Evolutionary conservation across 2,888 invertebrate species (phyloP).

Genomic region (Dryobotodes eremita): DNA sequence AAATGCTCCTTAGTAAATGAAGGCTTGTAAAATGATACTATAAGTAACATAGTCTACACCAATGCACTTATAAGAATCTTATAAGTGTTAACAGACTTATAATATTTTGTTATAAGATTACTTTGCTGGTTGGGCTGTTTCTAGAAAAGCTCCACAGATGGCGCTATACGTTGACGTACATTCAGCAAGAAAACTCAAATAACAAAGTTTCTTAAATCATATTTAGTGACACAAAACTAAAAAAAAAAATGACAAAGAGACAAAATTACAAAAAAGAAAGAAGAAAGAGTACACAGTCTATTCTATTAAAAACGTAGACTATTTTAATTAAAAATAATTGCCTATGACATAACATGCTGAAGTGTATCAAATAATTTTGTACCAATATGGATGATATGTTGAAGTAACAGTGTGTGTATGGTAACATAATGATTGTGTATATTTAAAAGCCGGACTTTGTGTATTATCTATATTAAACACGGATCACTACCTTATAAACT

Average conservation of each 20-base stretch:
- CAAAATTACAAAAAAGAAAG: background rate
- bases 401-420: background rate
- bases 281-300: background rate
- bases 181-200: constrained; percentile 3
- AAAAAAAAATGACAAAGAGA: background rate
- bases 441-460: background rate
- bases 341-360: too few species aligned
- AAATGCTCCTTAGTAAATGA: too few species aligned
- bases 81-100: too few species aligned
- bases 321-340: background rate
- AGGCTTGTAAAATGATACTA: too few species aligned
- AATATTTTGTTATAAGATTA: too few species aligned
- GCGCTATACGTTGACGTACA: background rate
- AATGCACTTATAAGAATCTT: too few species aligned
- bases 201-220: background rate
- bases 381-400: background rate
- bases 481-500: background rate
- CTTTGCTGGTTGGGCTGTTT: background rate
- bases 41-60: too few species aligned
- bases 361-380: background rate
- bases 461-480: background rate
- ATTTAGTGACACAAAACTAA: background rate
- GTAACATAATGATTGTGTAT: background rate
- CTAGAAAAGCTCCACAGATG: constrained; percentile 10
- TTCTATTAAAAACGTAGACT: background rate